A percentile compares a stretch with the other conserved stretches of the same genome.
Evolutionary conservation across 2,888 invertebrate species (phyloP).

Genomic region (Ectemnius lituratus): DNA sequence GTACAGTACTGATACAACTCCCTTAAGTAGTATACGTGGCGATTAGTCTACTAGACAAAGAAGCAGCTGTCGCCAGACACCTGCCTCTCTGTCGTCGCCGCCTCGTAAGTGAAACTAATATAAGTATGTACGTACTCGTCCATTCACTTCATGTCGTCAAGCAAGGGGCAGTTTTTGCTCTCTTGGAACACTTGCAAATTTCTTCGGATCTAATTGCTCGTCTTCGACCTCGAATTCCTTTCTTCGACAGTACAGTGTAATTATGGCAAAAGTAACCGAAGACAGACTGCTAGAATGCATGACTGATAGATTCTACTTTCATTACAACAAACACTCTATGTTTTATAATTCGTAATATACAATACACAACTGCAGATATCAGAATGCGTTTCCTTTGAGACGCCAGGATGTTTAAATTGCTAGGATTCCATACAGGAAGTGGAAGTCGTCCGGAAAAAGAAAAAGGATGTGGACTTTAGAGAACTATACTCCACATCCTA

Average conservation of each 20-base stretch:
- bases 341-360: neutral
- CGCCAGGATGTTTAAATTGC: conserved; percentile 43
- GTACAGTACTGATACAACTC: too few species aligned
- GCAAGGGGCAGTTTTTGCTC: conserved; percentile 13
- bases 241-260: too few species aligned
- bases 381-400: conserved; percentile 7
- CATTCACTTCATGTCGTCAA: conserved; percentile 30
- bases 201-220: neutral
- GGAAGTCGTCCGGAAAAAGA: conserved; percentile 17
- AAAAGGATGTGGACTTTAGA: conserved; percentile 16
- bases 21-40: conserved; percentile 1
- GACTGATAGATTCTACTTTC: too few species aligned
- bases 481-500: conserved; percentile 40
- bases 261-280: too few species aligned
- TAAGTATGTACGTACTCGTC: conserved; percentile 26
- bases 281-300: too few species aligned
- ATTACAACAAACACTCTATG: too few species aligned
- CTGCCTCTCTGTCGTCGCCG: conserved; percentile 52
- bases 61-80: conserved; percentile 52
- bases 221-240: too few species aligned
- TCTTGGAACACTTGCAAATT: conserved; percentile 13
- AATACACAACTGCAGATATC: too few species aligned
- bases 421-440: conserved; percentile 30
- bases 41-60: conserved; percentile 48
- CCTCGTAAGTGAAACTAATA: conserved; percentile 35